These are phyloP conservation scores for Leptopilina drosophilae DNA, from an alignment of 2,888 invertebrate species.

Conservation along the genomic window DNA sequence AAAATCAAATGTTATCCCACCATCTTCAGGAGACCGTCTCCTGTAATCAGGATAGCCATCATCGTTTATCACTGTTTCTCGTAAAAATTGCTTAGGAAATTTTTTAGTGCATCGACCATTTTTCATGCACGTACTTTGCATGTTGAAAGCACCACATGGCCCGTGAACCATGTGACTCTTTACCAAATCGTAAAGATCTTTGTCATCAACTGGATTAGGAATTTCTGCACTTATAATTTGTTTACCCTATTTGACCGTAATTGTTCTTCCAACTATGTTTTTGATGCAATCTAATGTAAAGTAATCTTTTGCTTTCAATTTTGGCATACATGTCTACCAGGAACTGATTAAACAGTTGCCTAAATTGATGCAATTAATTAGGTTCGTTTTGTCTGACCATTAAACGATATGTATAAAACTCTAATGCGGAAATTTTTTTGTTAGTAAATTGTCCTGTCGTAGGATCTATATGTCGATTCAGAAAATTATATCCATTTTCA, in stretches of 20 bases:
- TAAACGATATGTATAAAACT: conserved; percentile 54
- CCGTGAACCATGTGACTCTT: too few species aligned
- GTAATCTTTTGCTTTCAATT: conserved; percentile 70
- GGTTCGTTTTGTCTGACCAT: conserved; percentile 62
- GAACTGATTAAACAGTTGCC: conserved; percentile 68
- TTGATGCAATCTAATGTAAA: conserved; percentile 62
- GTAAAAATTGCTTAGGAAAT: conserved; percentile 63
- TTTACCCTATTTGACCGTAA: too few species aligned
- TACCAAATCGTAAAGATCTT: too few species aligned
- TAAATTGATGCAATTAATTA: conserved; percentile 63
- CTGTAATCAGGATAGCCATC: conserved; percentile 71
- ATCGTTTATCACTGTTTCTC: conserved; percentile 62
- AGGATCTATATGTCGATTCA: conserved; percentile 51
- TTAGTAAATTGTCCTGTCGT: background rate
- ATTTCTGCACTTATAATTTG: too few species aligned
- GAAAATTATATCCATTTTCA: conserved; percentile 64
- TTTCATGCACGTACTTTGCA: too few species aligned
- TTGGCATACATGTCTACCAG: conserved; percentile 73
- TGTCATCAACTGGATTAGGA: too few species aligned
- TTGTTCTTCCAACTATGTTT: conserved; percentile 47
- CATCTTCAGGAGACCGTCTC: too few species aligned
- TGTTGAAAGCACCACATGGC: too few species aligned
- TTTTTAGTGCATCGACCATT: too few species aligned
- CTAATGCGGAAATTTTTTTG: conserved; percentile 62
- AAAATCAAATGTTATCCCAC: too few species aligned